A percentile compares a stretch with the other conserved stretches of the same genome.
Evolutionary conservation across 2,797 vertebrate genomes (phyloP).

Genomic region (Chaetodon trifasciatus): DNA sequence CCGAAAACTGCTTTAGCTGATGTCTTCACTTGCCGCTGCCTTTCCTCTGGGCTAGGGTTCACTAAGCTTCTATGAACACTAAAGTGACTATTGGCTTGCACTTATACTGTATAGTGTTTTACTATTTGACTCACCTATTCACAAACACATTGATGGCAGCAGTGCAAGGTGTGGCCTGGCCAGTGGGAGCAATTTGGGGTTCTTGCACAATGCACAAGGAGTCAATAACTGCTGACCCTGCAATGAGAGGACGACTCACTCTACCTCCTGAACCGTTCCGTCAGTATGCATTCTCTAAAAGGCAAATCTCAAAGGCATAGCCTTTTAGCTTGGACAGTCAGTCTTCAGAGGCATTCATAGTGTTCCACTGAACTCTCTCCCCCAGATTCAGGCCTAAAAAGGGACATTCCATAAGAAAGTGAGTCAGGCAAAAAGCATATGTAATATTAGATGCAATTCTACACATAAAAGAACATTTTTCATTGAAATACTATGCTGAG

Average conservation of each 20-base stretch:
- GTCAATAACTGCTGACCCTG: background rate
- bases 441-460: too few relatives aligned
- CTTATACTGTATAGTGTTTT: background rate
- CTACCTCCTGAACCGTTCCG: background rate
- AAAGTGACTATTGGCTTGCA: background rate
- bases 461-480: too few relatives aligned
- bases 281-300: background rate
- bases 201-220: background rate
- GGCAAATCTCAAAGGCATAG: background rate
- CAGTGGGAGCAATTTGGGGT: background rate
- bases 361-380: too few relatives aligned
- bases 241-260: background rate
- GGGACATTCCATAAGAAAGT: too few relatives aligned
- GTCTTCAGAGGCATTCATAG: too few relatives aligned
- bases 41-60: background rate
- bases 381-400: too few relatives aligned
- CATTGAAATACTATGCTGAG: too few relatives aligned
- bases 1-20: background rate
- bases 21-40: background rate
- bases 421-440: too few relatives aligned
- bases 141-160: background rate
- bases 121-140: background rate
- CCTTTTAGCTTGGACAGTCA: too few relatives aligned
- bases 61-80: background rate
- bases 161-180: background rate